A percentile compares a stretch with the other conserved stretches of the same genome.
Evolutionary conservation across 2,888 invertebrate species (phyloP).

Genomic region (Eupithecia inturbata): DNA sequence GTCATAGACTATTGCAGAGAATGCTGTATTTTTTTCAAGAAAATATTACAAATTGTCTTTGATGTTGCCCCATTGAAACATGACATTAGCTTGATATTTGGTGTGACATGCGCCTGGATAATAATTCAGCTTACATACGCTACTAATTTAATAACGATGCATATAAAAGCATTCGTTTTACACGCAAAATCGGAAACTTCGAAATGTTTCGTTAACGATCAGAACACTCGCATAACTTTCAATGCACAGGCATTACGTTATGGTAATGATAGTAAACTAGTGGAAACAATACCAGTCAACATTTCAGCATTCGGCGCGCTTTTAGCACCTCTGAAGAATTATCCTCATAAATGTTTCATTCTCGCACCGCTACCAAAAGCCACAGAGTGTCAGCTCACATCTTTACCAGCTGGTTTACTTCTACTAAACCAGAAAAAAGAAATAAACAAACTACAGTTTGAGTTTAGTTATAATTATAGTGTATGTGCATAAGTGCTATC

Average conservation of each 20-base stretch:
- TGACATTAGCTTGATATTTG: not conserved
- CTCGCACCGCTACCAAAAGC: slow-evolving; percentile 41
- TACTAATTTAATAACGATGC: not conserved
- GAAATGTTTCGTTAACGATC: slow-evolving; percentile 27
- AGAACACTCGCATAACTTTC: slow-evolving; percentile 26
- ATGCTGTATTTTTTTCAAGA: not conserved
- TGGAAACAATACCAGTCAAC: slow-evolving; percentile 53
- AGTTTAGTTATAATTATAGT: no score
- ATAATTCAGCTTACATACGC: not conserved
- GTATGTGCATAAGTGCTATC: no score
- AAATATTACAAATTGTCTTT: not conserved
- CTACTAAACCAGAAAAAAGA: not conserved
- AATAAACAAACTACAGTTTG: not conserved
- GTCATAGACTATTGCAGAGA: not conserved
- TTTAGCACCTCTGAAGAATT: slow-evolving; percentile 51
- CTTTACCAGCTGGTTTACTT: not conserved
- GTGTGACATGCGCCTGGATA: not conserved
- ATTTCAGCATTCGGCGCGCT: slow-evolving; percentile 46
- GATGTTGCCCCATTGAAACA: not conserved
- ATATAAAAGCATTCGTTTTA: not conserved
- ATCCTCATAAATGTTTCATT: slow-evolving; percentile 60
- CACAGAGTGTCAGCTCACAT: slow-evolving; percentile 2
- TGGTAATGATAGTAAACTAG: slow-evolving; percentile 48
- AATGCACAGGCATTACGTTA: slow-evolving; percentile 39
- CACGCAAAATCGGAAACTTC: not conserved